A percentile compares a stretch with the other conserved stretches of the same genome.
Evolutionary conservation across 2,113 vertebrate species (phyloP).

Genomic region (Terrapene triunguis): DNA sequence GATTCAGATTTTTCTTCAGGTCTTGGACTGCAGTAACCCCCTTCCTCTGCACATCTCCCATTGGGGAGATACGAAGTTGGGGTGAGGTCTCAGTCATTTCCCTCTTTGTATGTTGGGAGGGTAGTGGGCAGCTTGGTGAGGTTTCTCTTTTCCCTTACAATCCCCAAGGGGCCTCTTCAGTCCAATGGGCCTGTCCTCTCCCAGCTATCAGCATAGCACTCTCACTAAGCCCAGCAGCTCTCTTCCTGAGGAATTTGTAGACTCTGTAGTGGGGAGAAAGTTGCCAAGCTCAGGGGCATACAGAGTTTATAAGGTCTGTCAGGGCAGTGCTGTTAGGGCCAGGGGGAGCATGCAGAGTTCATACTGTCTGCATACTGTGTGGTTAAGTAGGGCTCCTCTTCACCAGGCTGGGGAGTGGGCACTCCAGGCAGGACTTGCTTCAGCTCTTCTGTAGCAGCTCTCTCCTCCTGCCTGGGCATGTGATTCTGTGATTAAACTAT

Average conservation of each 20-base stretch:
- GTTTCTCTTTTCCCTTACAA: background rate
- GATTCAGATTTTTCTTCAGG: background rate
- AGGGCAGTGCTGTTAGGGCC: background rate
- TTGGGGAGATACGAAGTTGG: background rate
- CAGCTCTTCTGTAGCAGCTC: background rate
- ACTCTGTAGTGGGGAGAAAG: background rate
- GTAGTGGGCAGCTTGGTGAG: background rate
- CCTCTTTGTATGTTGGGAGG: background rate
- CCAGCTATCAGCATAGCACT: background rate
- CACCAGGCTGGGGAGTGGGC: rapidly evolving
- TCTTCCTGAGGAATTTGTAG: background rate
- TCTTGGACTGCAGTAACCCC: background rate
- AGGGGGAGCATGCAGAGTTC: background rate
- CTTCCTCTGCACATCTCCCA: background rate
- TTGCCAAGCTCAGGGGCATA: background rate
- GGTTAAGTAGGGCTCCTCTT: background rate
- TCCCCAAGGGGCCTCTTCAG: background rate
- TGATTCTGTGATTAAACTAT: background rate
- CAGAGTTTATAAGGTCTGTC: background rate
- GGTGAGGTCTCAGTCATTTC: background rate
- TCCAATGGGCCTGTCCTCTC: background rate
- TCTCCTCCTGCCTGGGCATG: background rate
- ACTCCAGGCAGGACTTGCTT: background rate
- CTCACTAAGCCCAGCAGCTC: background rate
- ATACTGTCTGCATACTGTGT: background rate